Percentiles rank a stretch among this genome's conserved stretches.
Evolutionary conservation across 2,888 invertebrate genomes (phyloP).

Genomic region (Dromius quadrimaculatus): DNA sequence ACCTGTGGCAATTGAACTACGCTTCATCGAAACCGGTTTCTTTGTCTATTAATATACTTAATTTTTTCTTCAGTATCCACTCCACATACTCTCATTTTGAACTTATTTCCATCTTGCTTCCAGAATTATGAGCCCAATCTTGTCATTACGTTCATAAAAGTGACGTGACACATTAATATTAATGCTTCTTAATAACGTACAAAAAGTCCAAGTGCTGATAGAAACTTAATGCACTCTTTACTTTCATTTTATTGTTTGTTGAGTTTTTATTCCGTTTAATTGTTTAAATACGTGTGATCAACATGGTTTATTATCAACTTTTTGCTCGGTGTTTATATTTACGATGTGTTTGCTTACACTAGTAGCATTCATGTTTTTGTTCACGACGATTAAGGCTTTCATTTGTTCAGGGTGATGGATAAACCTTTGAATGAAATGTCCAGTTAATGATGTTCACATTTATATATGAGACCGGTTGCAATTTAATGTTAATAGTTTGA

Average conservation of each 20-base stretch:
- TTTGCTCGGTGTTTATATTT: neutral
- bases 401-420: neutral
- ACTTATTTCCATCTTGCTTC: constrained; percentile 22
- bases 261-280: neutral
- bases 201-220: neutral
- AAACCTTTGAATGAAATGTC: neutral
- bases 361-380: constrained; percentile 1
- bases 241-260: constrained; percentile 8
- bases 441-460: no score
- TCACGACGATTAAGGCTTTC: no score
- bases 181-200: neutral
- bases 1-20: constrained; percentile 31
- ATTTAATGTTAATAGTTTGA: no score
- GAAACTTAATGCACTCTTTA: neutral
- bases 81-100: neutral
- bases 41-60: constrained; percentile 35
- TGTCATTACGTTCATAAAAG: constrained; percentile 6
- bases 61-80: constrained; percentile 11
- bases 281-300: constrained; percentile 5
- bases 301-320: neutral
- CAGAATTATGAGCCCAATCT: constrained; percentile 30
- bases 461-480: no score
- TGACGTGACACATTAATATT: constrained; percentile 17
- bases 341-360: constrained; percentile 2
- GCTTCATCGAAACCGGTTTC: constrained; percentile 25